Evolutionary conservation across 1,140 invertebrate species (phyloP).

Genomic region (Artemia franciscana): DNA sequence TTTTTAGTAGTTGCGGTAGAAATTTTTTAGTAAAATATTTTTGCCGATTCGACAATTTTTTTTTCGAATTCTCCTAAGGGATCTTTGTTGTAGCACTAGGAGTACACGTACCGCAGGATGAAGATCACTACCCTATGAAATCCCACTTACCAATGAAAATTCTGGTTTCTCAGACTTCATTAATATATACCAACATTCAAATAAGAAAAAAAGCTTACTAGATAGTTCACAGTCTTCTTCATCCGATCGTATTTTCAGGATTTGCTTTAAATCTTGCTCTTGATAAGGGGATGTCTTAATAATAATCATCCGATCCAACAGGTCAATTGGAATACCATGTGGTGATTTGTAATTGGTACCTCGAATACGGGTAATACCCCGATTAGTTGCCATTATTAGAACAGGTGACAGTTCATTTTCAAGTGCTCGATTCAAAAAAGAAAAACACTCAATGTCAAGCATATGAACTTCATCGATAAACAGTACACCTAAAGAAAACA

Average conservation of each 20-base stretch:
- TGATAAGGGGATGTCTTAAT: constrained; percentile 71
- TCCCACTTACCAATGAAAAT: no score
- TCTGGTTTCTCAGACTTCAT: no score
- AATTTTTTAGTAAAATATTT: no score
- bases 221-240: neutral
- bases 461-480: constrained; percentile 65
- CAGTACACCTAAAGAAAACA: constrained; percentile 13
- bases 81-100: no score
- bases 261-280: constrained; percentile 71
- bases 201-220: no score
- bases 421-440: constrained; percentile 82
- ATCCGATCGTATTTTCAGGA: constrained; percentile 56
- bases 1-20: no score
- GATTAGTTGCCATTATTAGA: constrained; percentile 96
- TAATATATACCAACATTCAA: no score
- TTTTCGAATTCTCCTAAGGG: no score
- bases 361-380: constrained; percentile 82
- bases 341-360: constrained; percentile 74
- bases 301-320: constrained; percentile 86
- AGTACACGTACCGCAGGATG: no score
- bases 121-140: no score
- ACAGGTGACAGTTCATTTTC: constrained; percentile 94
- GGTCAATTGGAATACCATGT: constrained; percentile 87
- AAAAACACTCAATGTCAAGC: constrained; percentile 97
- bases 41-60: no score